Percentiles rank a stretch among this genome's conserved stretches.
These are phyloP conservation scores for Phengaris alcon DNA, from an alignment of 2,888 invertebrate species.

Conservation along the genomic window DNA sequence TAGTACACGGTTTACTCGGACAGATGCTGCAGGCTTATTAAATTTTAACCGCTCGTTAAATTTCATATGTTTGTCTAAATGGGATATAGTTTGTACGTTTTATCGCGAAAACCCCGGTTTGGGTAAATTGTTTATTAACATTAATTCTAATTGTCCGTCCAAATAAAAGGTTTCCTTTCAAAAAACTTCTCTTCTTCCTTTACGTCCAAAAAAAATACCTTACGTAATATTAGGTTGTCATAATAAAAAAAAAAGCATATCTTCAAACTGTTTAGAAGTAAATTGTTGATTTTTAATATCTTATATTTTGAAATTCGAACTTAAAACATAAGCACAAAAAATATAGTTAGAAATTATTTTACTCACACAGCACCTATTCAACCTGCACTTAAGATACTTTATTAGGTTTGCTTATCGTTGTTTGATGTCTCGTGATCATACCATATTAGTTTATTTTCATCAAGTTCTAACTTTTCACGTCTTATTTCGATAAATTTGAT, in stretches of 20 bases:
- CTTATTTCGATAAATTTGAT: background rate
- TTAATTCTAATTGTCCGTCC: conserved; percentile 1
- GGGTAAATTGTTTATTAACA: conserved; percentile 1
- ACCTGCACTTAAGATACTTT: background rate
- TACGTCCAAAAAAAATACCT: too few relatives aligned
- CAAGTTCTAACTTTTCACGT: background rate
- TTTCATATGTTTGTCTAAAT: conserved; percentile 40
- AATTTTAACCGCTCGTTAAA: conserved; percentile 42
- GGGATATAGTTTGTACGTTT: conserved; percentile 34
- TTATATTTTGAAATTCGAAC: too few relatives aligned
- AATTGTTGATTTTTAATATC: too few relatives aligned
- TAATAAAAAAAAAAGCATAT: too few relatives aligned
- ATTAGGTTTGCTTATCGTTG: background rate
- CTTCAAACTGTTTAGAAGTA: too few relatives aligned
- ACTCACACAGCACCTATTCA: too few relatives aligned
- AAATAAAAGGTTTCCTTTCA: background rate
- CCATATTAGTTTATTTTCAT: conserved; percentile 8
- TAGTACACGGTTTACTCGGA: conserved; percentile 42
- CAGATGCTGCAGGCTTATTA: conserved; percentile 46
- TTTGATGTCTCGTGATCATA: background rate
- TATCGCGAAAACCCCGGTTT: conserved; percentile 22
- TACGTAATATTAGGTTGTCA: too few relatives aligned
- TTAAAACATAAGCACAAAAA: too few relatives aligned
- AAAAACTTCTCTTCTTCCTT: too few relatives aligned
- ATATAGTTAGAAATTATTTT: too few relatives aligned